Evolutionary conservation across 2,888 invertebrate genomes (phyloP).

Genomic region (Netelia fuscicornis): DNA sequence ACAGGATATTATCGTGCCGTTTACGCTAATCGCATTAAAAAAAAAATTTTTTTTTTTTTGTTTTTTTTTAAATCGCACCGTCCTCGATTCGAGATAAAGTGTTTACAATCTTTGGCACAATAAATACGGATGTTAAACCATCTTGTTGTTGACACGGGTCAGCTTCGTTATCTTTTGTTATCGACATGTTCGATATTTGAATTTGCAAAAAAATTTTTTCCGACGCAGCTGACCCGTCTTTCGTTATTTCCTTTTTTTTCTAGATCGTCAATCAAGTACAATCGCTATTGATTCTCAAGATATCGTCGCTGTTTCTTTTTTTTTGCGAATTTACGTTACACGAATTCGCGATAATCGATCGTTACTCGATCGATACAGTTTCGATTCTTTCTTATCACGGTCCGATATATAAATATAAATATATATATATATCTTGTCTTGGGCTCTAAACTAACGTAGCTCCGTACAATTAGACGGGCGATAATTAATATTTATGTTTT

Average conservation of each 20-base stretch:
- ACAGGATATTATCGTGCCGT: conserved; percentile 55
- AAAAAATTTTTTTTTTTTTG: not conserved
- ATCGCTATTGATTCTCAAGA: conserved; percentile 6
- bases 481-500: conserved; percentile 1
- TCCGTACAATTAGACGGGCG: conserved; percentile 5
- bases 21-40: conserved; percentile 31
- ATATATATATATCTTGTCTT: conserved; percentile 22
- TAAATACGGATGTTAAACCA: conserved; percentile 79
- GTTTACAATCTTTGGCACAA: conserved; percentile 82
- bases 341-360: conserved; percentile 27
- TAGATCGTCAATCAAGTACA: conserved; percentile 7
- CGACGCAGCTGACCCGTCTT: conserved; percentile 5
- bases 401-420: conserved; percentile 24
- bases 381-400: conserved; percentile 15
- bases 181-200: conserved; percentile 28
- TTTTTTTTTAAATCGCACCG: conserved; percentile 47
- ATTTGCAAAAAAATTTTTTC: not conserved
- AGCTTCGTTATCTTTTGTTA: conserved; percentile 3
- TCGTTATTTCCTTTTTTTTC: conserved; percentile 9
- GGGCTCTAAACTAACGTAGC: conserved; percentile 14
- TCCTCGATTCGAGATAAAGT: conserved; percentile 72
- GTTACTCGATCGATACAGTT: conserved; percentile 8
- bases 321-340: conserved; percentile 14
- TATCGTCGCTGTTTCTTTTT: conserved; percentile 3
- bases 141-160: conserved; percentile 37